Evolutionary conservation across 1,140 invertebrate species (phyloP), one percentile per base, ranked within the genome.

Genomic region (Antheraea pernyi): DNA sequence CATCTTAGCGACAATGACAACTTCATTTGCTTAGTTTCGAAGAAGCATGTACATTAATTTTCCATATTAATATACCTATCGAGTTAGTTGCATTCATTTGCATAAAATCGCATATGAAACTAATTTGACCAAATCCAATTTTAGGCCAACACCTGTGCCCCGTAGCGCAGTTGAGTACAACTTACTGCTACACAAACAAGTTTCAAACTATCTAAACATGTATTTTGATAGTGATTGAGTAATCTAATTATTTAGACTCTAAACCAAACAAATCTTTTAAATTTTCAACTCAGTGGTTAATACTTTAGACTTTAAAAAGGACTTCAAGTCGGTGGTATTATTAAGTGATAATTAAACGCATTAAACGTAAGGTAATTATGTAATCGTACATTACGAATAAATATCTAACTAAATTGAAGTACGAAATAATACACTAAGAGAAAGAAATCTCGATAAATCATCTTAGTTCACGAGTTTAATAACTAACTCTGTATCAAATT

Each of bases 81-180:
- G 63, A 69, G 69, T 30, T 16, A 53, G 46, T 42, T 58, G 70
- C 71, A 70, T 71, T 72, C 70, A 85, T 86, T 86, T 80, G 80
- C 84, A 86, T 86, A 86, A 83, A 83, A 80, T 80, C 76, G 70
- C 76, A 72, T 79, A 74, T 76, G 79, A 81, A 77, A 80, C 70
- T 85, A 84, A 86, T 85, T 81, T 78, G 80, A 63, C 67, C 76
- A 77, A 79, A 85, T 77, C 77, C 82, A 84, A 86, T 86, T 83
- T 74, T 72, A 60, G n/a, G 18, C 13, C 63, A 69, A 65, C 82
- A 85, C 83, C 83, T 86, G 83, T 68, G 78, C 69, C 78, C 74
- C 22, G 22, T 30, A 19, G 72, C 70, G 5, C 7, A 13, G n/a
- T 36, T 7, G 7, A 11, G 19, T 65, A 65, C 64, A 65, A 65